Evolutionary conservation across 2,113 vertebrate genomes (phyloP), one percentile per base, ranked within the genome.

Genomic region (Cryptomyrus ogoouensis): DNA sequence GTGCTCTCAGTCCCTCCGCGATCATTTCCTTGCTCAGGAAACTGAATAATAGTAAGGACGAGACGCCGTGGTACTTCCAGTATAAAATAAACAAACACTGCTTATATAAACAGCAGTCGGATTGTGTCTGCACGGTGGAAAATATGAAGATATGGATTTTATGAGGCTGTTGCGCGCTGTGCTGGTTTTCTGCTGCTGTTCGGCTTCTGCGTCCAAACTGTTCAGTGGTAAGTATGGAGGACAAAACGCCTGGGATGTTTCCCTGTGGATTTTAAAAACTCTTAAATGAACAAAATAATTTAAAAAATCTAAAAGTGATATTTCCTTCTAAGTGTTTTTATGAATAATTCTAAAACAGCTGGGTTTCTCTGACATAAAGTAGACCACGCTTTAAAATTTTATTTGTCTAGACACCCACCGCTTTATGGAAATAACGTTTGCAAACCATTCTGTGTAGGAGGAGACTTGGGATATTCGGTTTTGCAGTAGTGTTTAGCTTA

Each of bases 201-300:
- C 84, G 12, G 88, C 52, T 53, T 91, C 89, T 83, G 89, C 91
- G 56, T 91, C 88, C 44, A 90, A 87, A 89, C 83, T 92, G 62
- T 83, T 93, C 2, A 86, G 91, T 15, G 93, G 93, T 93, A 80
- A 92, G 93, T 70, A 83, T 53, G 50, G 49, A 10, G 52, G n/a
- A 13, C 5, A 56, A 46, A 88, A 6, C 56, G 3, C 19, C 5
- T 84, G 66, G 62, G 17, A 1, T 50, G 10, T 87, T 66, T 3
- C 77, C 88, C 31, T 24, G 0, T 47, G 84, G 24, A 12, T 53
- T 90, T 88, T 9, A 1, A 52, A 87, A 87, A 52, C 12, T 80
- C 17, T 12, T 15, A 52, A 87, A 52, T 87, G 21, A 84, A 24
- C 83, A 58, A 46, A 88, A 19, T 88, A 24, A 56, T 39, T 53